Evolutionary conservation across 2,797 vertebrate genomes (phyloP).

Genomic region (Enteromius radiatus): DNA sequence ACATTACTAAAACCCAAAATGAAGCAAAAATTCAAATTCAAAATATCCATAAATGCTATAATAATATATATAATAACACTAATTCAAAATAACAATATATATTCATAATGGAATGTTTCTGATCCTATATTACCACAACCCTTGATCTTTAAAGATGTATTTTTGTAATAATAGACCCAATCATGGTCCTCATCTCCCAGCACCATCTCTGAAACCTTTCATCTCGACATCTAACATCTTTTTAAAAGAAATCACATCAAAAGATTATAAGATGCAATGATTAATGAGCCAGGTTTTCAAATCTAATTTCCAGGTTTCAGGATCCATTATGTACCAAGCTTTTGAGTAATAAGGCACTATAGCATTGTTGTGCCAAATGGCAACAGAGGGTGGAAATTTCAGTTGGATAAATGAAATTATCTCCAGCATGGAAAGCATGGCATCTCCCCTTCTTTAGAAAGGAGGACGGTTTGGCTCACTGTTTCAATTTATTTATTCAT

Average conservation of each 20-base stretch:
- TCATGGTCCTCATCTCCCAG: conserved; percentile 7
- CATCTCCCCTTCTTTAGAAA: conserved; percentile 3
- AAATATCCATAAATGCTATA: background rate
- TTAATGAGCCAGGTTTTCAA: conserved; percentile 43
- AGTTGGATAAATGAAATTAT: conserved; percentile 37
- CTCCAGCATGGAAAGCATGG: conserved; percentile 11
- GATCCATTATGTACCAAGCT: conserved; percentile 14
- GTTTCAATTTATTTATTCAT: conserved; percentile 35
- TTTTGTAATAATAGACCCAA: conserved; percentile 3
- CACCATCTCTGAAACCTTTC: conserved; percentile 16
- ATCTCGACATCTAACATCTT: conserved; percentile 27
- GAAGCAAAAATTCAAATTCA: background rate
- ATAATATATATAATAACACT: background rate
- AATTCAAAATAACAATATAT: background rate
- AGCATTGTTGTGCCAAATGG: conserved; percentile 43
- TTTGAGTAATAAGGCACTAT: conserved; percentile 2
- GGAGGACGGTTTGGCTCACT: conserved; percentile 6
- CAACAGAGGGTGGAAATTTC: conserved; percentile 30
- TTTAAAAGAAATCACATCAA: conserved; percentile 41
- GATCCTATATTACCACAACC: background rate
- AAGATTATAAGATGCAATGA: conserved; percentile 42
- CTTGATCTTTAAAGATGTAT: conserved; percentile 19
- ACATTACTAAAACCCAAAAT: background rate
- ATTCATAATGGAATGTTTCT: background rate
- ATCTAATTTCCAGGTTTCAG: conserved; percentile 49